Base-by-base conservation (phyloP, 1,140 invertebrate genomes). In the Leptinotarsa undecemlineata region DNA sequence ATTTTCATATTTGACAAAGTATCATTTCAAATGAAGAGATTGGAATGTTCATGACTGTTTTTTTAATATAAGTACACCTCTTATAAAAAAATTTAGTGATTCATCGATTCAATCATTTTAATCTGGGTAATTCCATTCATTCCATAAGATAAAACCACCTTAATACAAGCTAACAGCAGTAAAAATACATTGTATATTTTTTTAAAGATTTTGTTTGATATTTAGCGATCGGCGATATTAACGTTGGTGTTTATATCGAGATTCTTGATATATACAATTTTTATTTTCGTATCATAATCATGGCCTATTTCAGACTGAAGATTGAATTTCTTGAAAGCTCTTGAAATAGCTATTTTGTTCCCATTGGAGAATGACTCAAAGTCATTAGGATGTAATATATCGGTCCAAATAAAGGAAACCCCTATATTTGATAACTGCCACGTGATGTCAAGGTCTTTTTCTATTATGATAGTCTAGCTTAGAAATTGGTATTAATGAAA, bases 111-210 rank as follows among this genome's bases (percentile, higher is more conserved):
- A 15, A 11, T 42, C 8, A 42, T 19, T 19, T 15, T 5, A 57
- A 57, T 57, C 51, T 57, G 51, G 51, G 14, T 57, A 57, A 57
- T 57, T 57, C 5, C n/a, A 8, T n/a, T n/a, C n/a, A 8, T n/a
- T 15, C n/a, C 15, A 11, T 11, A 57, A 57, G 14, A 57, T 57
- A 57, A n/a, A n/a, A 57, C 51, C 51, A 19, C 15, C 2, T 57
- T 57, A 57, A 57, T n/a, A 15, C 4, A 57, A 15, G 51, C 51
- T 57, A 57, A 19, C 51, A 57, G 51, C n/a, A 17, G 15, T 57
- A 57, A 57, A 57, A 57, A 57, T 57, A 57, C 51, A 17, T 57
- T 19, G 51, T 57, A n/a, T 57, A 57, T 57, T 57, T 57, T 15
- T 5, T 57, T 8, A 57, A 57, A 57, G n/a, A 57, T 57, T 57